phyloP scores from a whole-genome alignment of 2,113 vertebrate species.

The Pteronura brasiliensis region DNA sequence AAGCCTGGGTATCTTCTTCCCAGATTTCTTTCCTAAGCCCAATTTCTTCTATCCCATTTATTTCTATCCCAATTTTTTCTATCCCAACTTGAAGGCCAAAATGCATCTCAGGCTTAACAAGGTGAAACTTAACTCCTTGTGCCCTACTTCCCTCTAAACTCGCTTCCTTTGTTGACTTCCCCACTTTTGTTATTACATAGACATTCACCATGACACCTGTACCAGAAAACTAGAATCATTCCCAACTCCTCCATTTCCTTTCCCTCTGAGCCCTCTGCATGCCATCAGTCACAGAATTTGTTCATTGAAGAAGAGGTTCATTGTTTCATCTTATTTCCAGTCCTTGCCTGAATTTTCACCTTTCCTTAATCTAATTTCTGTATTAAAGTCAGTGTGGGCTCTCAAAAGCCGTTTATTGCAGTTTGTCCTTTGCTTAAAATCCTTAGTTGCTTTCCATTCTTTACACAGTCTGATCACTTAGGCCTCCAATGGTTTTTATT shows the following conservation, averaged over 20 bases:
- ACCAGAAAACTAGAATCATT: not conserved
- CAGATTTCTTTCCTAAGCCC: not conserved
- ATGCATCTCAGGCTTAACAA: not conserved
- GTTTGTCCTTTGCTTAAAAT: constrained; percentile 5
- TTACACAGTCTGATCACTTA: not conserved
- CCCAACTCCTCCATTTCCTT: not conserved
- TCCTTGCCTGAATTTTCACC: not conserved
- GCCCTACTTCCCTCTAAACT: not conserved
- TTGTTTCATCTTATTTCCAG: not conserved
- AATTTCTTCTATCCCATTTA: not conserved
- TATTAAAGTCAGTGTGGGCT: not conserved
- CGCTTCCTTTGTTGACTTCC: not conserved
- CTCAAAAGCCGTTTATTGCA: not conserved
- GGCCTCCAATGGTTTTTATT: not conserved
- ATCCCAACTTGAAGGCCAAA: not conserved
- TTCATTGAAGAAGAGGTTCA: not conserved
- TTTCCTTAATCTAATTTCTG: not conserved
- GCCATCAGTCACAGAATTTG: not conserved
- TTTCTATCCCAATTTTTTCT: not conserved
- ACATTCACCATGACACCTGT: not conserved
- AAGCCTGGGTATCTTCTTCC: not conserved
- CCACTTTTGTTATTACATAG: not conserved
- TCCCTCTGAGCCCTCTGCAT: not conserved
- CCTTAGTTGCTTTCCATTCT: not conserved
- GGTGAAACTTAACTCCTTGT: not conserved